Conservation (phyloP, 2,888 invertebrate genomes). For the Heteromurus nitidus region DNA sequence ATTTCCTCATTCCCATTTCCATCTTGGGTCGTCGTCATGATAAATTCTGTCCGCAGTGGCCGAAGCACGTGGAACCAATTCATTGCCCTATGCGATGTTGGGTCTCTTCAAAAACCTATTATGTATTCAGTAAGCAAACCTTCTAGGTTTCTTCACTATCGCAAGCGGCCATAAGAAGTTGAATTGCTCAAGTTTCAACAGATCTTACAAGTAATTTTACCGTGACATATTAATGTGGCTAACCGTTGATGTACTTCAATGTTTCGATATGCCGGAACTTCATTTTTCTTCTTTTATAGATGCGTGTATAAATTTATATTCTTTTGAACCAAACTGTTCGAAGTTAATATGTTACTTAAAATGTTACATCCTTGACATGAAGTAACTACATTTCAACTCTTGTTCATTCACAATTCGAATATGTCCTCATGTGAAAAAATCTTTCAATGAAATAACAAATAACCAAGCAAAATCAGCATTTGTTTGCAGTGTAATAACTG, state of each 20-base stretch:
- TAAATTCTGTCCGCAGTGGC: constrained; percentile 51
- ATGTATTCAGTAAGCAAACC: constrained; percentile 31
- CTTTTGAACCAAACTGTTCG: not conserved
- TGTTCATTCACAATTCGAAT: not conserved
- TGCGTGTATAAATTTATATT: not conserved
- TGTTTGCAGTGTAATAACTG: not conserved
- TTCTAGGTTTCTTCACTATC: too few relatives aligned
- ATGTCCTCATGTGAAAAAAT: constrained; percentile 6
- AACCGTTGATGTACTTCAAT: not conserved
- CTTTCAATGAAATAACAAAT: constrained; percentile 9
- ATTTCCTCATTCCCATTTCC: constrained; percentile 54
- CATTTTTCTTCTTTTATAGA: not conserved
- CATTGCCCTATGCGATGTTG: constrained; percentile 68
- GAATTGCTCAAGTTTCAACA: not conserved
- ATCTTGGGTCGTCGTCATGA: constrained; percentile 42
- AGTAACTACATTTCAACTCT: not conserved
- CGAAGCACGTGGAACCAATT: constrained; percentile 69
- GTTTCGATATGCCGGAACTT: not conserved
- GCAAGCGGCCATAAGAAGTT: too few relatives aligned
- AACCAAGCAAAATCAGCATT: not conserved
- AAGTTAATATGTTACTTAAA: too few relatives aligned
- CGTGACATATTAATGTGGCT: not conserved
- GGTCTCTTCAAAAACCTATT: constrained; percentile 7
- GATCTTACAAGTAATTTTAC: not conserved
- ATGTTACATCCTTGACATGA: not conserved